Base-by-base conservation (phyloP, 2,888 invertebrate species). In the Synergus japonicus region DNA sequence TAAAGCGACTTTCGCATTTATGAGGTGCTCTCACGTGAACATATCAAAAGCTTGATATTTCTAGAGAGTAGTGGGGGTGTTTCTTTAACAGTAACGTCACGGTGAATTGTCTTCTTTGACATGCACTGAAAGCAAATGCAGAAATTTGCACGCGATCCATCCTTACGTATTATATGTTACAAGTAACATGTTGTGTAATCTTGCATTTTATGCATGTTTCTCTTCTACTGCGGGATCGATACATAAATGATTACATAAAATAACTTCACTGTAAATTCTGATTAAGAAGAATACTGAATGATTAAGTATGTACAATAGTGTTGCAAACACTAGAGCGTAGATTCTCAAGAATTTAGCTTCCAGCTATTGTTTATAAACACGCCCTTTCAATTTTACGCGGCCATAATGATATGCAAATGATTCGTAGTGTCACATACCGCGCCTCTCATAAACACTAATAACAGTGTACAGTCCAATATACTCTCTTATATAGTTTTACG, bases 81-180 rank as follows among this genome's bases (percentile, higher is more conserved):
- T 69, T 49, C 44, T 22, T 69, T 69, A 46, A 69, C 67, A 46
- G 46, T 69, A 69, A 69, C 67, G 22, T 69, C 46, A 69, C 67
- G 67, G 22, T 49, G 29, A 69, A 69, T 69, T 66, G 29, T 29
- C 15, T 15, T 12, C 29, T 46, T 69, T 49, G 46, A 46, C 12
- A 13, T 69, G 13, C 29, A 69, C 46, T 69, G 29, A 49, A 69
- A 29, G 29, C 46, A 29, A 46, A 69, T 29, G 46, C 46, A 69
- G 18, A 69, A 69, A 49, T 69, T 15, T 44, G 13, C 67, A 69
- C 67, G 67, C 67, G 67, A 69, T 69, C 67, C 29, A n/a, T 54
- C n/a, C n/a, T 54, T 54, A n/a, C 7, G 54, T 46, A 67, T 29
- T 46, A 49, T 22, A 44, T 12, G 46, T 44, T 67, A 46, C 67